Evolutionary conservation across 1,140 invertebrate genomes (phyloP).

Genomic region (Diabrotica virgifera): DNA sequence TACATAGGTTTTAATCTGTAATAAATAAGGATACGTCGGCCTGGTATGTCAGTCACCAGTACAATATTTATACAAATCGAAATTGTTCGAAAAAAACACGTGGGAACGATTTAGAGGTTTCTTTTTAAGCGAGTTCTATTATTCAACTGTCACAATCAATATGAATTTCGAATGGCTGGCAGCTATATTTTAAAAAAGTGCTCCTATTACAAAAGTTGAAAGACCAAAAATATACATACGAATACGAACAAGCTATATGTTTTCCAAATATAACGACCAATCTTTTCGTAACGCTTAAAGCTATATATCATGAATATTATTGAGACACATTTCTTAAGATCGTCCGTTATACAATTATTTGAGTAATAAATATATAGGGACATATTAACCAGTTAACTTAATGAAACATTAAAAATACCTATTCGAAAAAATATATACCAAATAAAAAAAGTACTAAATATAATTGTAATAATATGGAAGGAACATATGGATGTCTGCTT

Average conservation of each 20-base stretch:
- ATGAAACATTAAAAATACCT: no score
- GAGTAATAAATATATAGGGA: no score
- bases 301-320: no score
- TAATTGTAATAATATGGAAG: no score
- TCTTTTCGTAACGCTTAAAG: background rate
- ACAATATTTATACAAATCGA: slow-evolving; percentile 3
- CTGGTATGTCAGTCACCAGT: background rate
- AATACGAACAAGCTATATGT: background rate
- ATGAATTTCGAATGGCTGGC: background rate
- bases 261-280: background rate
- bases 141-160: background rate
- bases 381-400: no score
- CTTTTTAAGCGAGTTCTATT: background rate
- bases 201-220: background rate
- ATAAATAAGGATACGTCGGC: background rate
- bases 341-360: no score
- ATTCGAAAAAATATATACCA: no score
- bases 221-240: background rate
- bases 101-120: background rate
- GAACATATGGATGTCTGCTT: no score
- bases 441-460: no score
- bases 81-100: background rate
- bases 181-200: slow-evolving; percentile 3
- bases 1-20: slow-evolving; percentile 1
- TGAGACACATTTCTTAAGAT: no score